Conservation (phyloP, 2,888 invertebrate species). For the Dryococelus australis region DNA sequence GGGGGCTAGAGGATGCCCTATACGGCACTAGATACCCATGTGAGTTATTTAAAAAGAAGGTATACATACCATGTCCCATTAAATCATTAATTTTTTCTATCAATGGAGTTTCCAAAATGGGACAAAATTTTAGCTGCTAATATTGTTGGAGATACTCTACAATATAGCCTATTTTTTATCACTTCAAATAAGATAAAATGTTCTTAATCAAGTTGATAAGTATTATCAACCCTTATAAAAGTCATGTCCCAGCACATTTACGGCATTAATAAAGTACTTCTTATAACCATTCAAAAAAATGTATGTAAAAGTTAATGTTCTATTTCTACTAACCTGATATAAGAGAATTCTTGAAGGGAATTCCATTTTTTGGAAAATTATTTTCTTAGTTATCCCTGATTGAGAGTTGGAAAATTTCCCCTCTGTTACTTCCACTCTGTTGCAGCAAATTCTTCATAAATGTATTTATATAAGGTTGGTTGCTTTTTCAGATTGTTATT, state of each 20-base stretch:
- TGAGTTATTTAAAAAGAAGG: no score
- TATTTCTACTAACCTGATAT: background rate
- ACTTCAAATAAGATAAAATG: background rate
- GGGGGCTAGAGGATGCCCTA: no score
- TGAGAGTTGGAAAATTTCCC: background rate
- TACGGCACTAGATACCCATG: no score
- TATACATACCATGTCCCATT: background rate
- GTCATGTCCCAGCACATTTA: background rate
- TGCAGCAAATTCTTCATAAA: background rate
- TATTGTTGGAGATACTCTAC: slow-evolving; percentile 9
- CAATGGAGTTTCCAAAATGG: background rate
- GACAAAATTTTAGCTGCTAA: background rate
- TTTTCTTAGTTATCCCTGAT: background rate
- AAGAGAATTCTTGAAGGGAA: background rate
- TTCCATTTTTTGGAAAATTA: background rate
- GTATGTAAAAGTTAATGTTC: background rate
- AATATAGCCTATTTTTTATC: background rate
- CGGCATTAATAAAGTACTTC: background rate
- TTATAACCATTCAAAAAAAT: background rate
- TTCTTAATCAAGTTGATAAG: background rate
- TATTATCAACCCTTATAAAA: background rate
- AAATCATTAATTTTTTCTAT: background rate
- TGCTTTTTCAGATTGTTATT: background rate
- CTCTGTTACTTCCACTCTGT: background rate
- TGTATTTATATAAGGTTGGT: background rate